These are phyloP conservation scores for Sander lucioperca DNA, from an alignment of 2,113 vertebrate genomes.

Conservation along the genomic window DNA sequence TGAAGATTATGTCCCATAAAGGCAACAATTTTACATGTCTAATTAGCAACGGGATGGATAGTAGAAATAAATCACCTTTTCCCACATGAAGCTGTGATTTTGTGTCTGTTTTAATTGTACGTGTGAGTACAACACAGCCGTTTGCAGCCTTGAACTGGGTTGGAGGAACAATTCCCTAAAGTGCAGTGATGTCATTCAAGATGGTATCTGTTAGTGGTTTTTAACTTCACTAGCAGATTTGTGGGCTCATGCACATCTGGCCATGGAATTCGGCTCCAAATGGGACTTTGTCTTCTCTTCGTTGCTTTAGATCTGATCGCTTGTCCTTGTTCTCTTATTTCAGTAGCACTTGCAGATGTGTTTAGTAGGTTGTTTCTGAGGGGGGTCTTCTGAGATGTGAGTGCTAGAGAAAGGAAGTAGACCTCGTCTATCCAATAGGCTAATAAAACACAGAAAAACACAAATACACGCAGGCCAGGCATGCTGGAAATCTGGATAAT, in stretches of 20 bases:
- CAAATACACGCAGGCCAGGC: constrained; percentile 22
- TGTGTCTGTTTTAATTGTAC: not conserved
- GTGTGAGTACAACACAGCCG: not conserved
- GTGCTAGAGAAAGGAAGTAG: not conserved
- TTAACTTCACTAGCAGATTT: constrained; percentile 9
- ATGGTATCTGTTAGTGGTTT: constrained; percentile 45
- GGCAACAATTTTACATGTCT: constrained; percentile 52
- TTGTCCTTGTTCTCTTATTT: constrained; percentile 37
- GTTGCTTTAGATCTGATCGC: constrained; percentile 19
- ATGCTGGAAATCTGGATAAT: constrained; percentile 52
- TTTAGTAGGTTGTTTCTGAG: constrained; percentile 12
- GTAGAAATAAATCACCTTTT: constrained; percentile 69
- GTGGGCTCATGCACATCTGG: constrained; percentile 51
- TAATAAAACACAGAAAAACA: constrained; percentile 47
- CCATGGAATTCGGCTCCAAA: constrained; percentile 29
- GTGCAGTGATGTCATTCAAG: constrained; percentile 46
- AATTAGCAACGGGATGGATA: constrained; percentile 10
- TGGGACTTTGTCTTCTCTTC: constrained; percentile 48
- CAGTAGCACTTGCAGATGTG: constrained; percentile 46
- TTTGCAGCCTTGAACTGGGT: not conserved
- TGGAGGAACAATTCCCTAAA: constrained; percentile 3
- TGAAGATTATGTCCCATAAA: constrained; percentile 18
- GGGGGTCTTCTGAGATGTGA: constrained; percentile 20
- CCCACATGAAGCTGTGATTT: constrained; percentile 31
- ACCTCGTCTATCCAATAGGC: constrained; percentile 23